phyloP scores from a whole-genome alignment of 2,888 invertebrate genomes.

The Aquatica leii region DNA sequence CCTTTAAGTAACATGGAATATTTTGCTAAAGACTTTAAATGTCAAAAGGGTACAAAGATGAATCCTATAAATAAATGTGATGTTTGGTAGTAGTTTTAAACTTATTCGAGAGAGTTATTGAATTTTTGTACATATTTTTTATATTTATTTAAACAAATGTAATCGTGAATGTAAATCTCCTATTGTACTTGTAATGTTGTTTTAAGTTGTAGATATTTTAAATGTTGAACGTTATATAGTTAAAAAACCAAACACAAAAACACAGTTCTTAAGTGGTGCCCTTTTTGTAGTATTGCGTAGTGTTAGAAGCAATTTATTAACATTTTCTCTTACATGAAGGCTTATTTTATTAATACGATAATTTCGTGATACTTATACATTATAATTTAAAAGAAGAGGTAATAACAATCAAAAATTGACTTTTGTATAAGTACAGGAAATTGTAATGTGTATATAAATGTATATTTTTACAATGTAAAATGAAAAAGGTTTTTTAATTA shows the following conservation, averaged over 20 bases:
- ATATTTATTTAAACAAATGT: constrained; percentile 24
- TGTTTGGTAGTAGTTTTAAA: constrained; percentile 64
- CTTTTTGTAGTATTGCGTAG: background rate
- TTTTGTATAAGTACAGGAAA: background rate
- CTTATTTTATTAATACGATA: too few species aligned
- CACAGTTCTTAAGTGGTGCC: background rate
- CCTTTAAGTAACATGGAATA: constrained; percentile 68
- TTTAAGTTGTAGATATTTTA: constrained; percentile 2
- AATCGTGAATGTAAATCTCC: constrained; percentile 5
- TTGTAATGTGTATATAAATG: constrained; percentile 21
- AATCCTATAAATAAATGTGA: constrained; percentile 69
- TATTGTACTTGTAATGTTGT: background rate
- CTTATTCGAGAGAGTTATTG: background rate
- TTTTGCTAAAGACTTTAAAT: constrained; percentile 70
- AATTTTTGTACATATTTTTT: constrained; percentile 28
- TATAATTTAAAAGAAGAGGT: too few species aligned
- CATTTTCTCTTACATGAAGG: too few species aligned
- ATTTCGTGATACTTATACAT: too few species aligned
- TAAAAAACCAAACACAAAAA: constrained; percentile 16
- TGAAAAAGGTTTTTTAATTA: constrained; percentile 24
- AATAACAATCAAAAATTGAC: too few species aligned
- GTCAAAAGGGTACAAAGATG: constrained; percentile 67
- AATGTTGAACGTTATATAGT: constrained; percentile 3
- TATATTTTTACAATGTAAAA: constrained; percentile 29
- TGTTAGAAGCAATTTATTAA: too few species aligned